Evolutionary conservation across 2,888 invertebrate species (phyloP).

Genomic region (Ichneumoninae sp.): DNA sequence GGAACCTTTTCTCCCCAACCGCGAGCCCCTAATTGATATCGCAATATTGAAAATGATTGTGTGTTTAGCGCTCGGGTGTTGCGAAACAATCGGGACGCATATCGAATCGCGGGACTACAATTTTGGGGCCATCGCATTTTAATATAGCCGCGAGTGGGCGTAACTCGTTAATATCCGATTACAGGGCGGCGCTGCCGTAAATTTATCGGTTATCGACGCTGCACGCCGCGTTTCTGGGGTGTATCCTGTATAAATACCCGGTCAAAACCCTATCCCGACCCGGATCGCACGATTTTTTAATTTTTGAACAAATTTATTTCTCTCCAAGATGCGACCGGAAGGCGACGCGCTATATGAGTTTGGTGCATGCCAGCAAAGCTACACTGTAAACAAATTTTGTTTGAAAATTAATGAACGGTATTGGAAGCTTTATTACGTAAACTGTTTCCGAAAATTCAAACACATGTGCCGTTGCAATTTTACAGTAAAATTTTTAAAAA

Average conservation of each 20-base stretch:
- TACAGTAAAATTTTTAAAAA: no score
- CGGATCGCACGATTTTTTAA: not conserved
- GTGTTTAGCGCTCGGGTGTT: conserved; percentile 26
- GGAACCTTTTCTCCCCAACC: conserved; percentile 1
- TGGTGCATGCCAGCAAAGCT: no score
- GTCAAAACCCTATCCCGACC: not conserved
- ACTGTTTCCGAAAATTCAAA: no score
- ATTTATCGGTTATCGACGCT: conserved; percentile 76
- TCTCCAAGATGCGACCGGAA: no score
- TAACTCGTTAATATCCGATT: conserved; percentile 74
- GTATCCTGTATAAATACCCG: conserved; percentile 8
- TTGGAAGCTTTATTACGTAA: no score
- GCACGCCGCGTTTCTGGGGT: conserved; percentile 24
- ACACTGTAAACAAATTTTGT: no score
- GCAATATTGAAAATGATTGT: conserved; percentile 52
- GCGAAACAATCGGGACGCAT: conserved; percentile 28
- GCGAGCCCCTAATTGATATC: conserved; percentile 58
- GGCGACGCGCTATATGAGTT: no score
- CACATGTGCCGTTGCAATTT: no score
- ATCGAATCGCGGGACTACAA: conserved; percentile 35
- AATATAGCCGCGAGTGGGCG: conserved; percentile 60
- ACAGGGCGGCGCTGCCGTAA: conserved; percentile 73
- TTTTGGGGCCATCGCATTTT: conserved; percentile 29
- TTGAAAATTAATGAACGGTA: no score
- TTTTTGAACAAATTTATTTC: not conserved